Percentiles rank a stretch among this genome's conserved stretches.
Conservation (phyloP, 2,797 vertebrate genomes). For the Orestias chungarensis region DNA sequence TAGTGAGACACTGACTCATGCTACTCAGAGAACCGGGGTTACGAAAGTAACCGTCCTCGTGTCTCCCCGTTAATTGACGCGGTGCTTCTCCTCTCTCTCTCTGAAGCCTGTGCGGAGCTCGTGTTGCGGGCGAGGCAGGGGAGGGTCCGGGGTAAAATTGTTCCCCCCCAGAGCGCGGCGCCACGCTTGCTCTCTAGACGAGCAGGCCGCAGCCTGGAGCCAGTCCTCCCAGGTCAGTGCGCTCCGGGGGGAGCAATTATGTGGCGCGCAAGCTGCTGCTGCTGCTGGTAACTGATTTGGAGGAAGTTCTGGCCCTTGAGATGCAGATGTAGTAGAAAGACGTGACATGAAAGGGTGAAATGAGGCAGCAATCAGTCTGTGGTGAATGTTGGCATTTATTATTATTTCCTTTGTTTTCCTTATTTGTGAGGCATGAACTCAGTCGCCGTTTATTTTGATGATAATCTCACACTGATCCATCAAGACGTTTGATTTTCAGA, state of each 20-base stretch:
- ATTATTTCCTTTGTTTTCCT: slow-evolving; percentile 34
- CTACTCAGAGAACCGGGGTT: too few relatives aligned
- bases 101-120: slow-evolving; percentile 84
- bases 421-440: slow-evolving; percentile 50
- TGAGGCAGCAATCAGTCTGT: slow-evolving; percentile 50
- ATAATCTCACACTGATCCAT: slow-evolving; percentile 42
- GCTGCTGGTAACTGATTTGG: slow-evolving; percentile 49
- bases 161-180: slow-evolving; percentile 84
- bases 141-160: slow-evolving; percentile 82
- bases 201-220: slow-evolving; percentile 86
- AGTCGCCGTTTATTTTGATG: slow-evolving; percentile 18
- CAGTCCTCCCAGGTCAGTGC: slow-evolving; percentile 87
- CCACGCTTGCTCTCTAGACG: slow-evolving; percentile 86
- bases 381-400: slow-evolving; percentile 40
- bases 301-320: slow-evolving; percentile 54
- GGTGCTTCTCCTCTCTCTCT: slow-evolving; percentile 83
- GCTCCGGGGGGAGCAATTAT: slow-evolving; percentile 85
- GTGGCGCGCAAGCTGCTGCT: slow-evolving; percentile 59
- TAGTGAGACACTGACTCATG: too few relatives aligned
- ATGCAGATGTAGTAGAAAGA: slow-evolving; percentile 45
- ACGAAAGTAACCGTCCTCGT: slow-evolving; percentile 32
- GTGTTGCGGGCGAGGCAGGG: slow-evolving; percentile 83
- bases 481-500: slow-evolving; percentile 55
- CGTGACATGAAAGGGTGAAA: slow-evolving; percentile 31
- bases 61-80: slow-evolving; percentile 71